Base-by-base conservation (phyloP, 2,888 invertebrate species). In the Caenorhabditis sinica region DNA sequence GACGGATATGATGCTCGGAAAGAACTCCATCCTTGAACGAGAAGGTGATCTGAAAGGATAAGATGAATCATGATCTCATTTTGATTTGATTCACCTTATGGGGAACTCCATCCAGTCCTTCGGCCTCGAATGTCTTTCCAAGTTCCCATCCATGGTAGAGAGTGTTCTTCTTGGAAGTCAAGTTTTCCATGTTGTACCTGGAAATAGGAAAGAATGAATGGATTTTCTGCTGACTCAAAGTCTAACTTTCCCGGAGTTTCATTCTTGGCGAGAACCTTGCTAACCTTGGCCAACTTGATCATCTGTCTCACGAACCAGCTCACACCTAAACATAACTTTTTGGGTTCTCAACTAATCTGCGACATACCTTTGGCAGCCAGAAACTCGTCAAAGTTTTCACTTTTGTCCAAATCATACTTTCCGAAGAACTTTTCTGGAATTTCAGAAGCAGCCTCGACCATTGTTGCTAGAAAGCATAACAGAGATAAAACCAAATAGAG, bases 371-470 rank as follows among this genome's bases (percentile, higher is more conserved):
- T 92, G 4, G 90, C 85, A 11, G 91, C 77, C 20, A 92, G 82
- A 69, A 90, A 92, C 80, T 93, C 92, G 63, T 92, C 92, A 75
- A 92, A 92, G 63, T 92, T 91, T 80, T 92, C 92, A 71, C 90
- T 90, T 49, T 76, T 80, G 58, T 92, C 92, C 28, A 91, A 82
- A 8, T 88, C 88, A 84, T 89, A 92, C 17, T 80, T 81, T 20
- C 92, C 92, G 40, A 92, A 88, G 75, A 92, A 92, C 66, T 87
- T 87, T 8, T 86, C 87, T 1, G 92, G 92, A 56, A 92, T 83
- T 53, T 77, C 69, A 9, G 82, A 76, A 28, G 80, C 65, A 0
- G 66, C 76, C 45, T 82, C 76, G 1, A 73, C 68, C 81, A 81
- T 84, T 23, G 61, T 66, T 5, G 72, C 80, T 80, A 80, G 33